Evolutionary conservation across 1,140 invertebrate species (phyloP), one percentile per base, ranked within the genome.

Genomic region (Akabosia matsudoensis): DNA sequence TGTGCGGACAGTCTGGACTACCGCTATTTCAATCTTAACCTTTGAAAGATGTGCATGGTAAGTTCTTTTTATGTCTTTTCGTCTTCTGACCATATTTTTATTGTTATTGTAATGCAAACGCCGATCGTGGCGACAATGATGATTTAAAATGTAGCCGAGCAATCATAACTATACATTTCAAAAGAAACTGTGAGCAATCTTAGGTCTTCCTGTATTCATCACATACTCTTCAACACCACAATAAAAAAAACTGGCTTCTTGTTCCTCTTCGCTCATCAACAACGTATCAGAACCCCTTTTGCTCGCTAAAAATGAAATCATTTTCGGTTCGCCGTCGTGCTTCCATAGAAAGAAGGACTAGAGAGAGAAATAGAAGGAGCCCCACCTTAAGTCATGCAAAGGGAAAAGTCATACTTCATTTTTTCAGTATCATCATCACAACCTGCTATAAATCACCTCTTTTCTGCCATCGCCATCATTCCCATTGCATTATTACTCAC

Each of bases 371-470:
- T n/a, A n/a, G n/a, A 30, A 67, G 61, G 28, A 30, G 61, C 61
- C 61, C 61, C 61, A 67, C 61, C 61, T 67, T 67, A 67, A 67
- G 61, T 67, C 61, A 67, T 67, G 61, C 61, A 67, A 67, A 67
- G 61, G 61, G 61, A 67, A 67, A 67, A 67, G 61, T 67, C 61
- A 67, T 67, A 67, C 61, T 67, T 67, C 61, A 67, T 67, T 67
- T 67, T 67, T 67, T 67, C 61, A 67, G 61, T 67, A 67, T 67
- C 61, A 67, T 67, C 61, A 67, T 67, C 61, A 67, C 61, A 67
- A 67, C 28, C 61, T 67, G 61, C 61, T 67, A 67, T 67, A 67
- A 67, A 67, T 67, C 61, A 67, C 61, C 61, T 67, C 61, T 67
- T 67, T 67, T 67, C 61, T 67, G 61, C 61, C 61, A 67, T 67